A percentile compares a stretch with the other conserved stretches of the same genome.
phyloP scores from a whole-genome alignment of 2,888 invertebrate species.

The Aquatica leii region DNA sequence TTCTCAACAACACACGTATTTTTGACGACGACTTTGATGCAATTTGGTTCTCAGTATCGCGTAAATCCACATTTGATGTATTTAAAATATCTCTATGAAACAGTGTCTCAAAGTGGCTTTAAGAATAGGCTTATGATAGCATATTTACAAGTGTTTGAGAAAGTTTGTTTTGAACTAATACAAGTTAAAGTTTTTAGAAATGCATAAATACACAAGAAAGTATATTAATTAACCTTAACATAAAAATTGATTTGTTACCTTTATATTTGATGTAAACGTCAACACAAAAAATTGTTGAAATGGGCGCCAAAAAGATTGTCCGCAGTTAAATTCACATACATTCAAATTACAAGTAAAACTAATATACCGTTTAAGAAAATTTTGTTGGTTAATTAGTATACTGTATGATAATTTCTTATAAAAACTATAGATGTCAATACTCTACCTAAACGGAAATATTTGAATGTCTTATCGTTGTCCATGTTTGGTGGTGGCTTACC shows the following conservation, averaged over 20 bases:
- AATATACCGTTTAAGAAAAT: neutral
- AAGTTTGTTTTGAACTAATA: neutral
- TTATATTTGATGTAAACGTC: neutral
- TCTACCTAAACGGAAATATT: conserved; percentile 3
- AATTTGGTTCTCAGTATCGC: neutral
- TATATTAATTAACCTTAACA: neutral
- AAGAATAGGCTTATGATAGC: too few relatives aligned
- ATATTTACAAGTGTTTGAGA: neutral
- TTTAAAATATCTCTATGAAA: neutral
- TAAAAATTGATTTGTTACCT: too few relatives aligned
- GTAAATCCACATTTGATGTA: neutral
- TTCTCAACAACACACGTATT: neutral
- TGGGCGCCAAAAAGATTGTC: neutral
- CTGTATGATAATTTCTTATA: neutral
- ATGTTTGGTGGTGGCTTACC: conserved; percentile 2
- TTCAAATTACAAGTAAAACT: neutral
- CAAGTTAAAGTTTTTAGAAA: neutral
- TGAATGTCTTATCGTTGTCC: neutral
- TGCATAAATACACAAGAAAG: neutral
- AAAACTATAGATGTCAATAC: neutral
- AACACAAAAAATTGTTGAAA: conserved; percentile 1
- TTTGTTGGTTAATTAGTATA: too few relatives aligned
- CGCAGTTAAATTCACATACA: neutral
- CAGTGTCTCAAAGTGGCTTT: too few relatives aligned
- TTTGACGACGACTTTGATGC: neutral